Percentiles rank a stretch among this genome's conserved stretches.
Conservation (phyloP, 2,888 invertebrate genomes). For the Hyposoter didymator region DNA sequence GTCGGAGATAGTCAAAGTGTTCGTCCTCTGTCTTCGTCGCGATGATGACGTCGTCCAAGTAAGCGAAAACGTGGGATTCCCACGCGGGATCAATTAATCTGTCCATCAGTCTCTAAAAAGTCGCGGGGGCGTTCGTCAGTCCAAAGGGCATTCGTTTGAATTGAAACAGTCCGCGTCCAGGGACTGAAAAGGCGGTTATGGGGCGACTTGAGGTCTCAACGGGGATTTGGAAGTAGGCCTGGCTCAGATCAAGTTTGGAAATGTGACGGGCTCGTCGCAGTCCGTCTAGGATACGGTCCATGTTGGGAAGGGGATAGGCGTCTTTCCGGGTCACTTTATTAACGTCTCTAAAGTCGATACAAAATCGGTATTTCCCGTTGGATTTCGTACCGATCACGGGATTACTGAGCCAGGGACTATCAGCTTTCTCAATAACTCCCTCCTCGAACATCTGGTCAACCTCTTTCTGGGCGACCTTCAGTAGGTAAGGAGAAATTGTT, state of each 20-base stretch:
- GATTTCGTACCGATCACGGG: too few species aligned
- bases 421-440: too few species aligned
- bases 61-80: conserved; percentile 12
- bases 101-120: conserved; percentile 23
- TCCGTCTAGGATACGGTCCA: too few species aligned
- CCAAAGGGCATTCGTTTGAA: conserved; percentile 20
- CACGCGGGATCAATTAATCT: background rate
- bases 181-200: background rate
- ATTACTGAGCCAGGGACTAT: too few species aligned
- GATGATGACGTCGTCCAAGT: background rate
- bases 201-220: background rate
- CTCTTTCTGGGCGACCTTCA: too few species aligned
- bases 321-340: too few species aligned
- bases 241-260: background rate
- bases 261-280: too few species aligned
- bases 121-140: conserved; percentile 34
- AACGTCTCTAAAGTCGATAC: too few species aligned
- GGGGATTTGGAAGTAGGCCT: conserved; percentile 7
- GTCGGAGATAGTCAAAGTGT: background rate
- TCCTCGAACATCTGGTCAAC: too few species aligned
- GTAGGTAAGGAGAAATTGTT: too few species aligned
- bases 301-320: too few species aligned
- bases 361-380: too few species aligned
- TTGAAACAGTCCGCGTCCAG: background rate
- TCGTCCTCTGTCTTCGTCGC: background rate